Percentiles rank a stretch among this genome's conserved stretches.
phyloP scores from a whole-genome alignment of 2,888 invertebrate species.

The Cordylochernes scorpioides region DNA sequence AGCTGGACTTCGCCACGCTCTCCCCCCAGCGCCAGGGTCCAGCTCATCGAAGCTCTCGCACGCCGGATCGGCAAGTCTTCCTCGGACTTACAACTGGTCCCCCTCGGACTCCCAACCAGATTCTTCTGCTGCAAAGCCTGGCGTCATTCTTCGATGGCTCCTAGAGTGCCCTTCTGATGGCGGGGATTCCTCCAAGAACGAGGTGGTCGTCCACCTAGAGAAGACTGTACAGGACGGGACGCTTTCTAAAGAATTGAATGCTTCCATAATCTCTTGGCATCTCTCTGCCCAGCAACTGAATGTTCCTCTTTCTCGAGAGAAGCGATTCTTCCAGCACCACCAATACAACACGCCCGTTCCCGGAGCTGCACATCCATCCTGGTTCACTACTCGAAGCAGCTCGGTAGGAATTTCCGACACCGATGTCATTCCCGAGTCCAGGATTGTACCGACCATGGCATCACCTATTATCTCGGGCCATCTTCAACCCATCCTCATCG shows the following conservation, averaged over 20 bases:
- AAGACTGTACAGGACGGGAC: constrained; percentile 43
- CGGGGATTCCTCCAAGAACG: constrained; percentile 37
- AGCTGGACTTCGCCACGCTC: constrained; percentile 35
- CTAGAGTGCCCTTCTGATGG: constrained; percentile 55
- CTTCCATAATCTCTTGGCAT: constrained; percentile 44
- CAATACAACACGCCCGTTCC: constrained; percentile 16
- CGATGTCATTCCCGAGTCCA: constrained; percentile 16
- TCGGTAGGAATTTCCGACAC: constrained; percentile 11
- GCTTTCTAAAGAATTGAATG: constrained; percentile 35
- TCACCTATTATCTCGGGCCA: constrained; percentile 17
- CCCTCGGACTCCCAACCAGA: constrained; percentile 9
- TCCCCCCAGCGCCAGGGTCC: constrained; percentile 33
- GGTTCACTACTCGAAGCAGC: constrained; percentile 10
- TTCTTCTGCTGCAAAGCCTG: no score
- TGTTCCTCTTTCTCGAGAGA: constrained; percentile 4
- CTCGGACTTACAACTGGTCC: no score
- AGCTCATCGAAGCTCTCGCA: constrained; percentile 17
- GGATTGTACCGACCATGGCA: constrained; percentile 20
- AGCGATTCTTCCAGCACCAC: constrained; percentile 6
- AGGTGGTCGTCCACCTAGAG: constrained; percentile 34
- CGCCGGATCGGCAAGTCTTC: no score
- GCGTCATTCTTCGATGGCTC: constrained; percentile 16
- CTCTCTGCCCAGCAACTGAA: constrained; percentile 28
- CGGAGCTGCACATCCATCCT: constrained; percentile 17
- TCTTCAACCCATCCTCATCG: constrained; percentile 6